These are phyloP conservation scores for Benthosema pterotum DNA, from an alignment of 2,797 vertebrate species.

Conservation along the genomic window DNA sequence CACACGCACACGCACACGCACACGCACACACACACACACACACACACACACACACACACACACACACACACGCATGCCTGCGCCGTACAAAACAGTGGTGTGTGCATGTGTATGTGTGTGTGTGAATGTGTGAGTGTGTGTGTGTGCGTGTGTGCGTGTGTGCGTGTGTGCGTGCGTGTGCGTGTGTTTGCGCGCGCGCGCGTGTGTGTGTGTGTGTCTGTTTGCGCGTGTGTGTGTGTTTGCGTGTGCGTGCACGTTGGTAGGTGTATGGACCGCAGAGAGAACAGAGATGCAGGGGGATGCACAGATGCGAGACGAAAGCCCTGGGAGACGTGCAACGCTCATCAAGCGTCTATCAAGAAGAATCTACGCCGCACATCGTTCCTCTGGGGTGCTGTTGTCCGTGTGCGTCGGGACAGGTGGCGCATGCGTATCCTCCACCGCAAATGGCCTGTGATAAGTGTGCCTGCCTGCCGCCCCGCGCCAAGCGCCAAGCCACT, in stretches of 20 bases:
- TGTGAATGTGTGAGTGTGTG: not conserved
- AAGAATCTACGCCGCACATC: too few relatives aligned
- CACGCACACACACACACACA: conserved; percentile 2
- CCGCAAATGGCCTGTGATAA: conserved; percentile 14
- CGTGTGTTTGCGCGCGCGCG: too few relatives aligned
- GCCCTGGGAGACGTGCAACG: too few relatives aligned
- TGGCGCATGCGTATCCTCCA: not conserved
- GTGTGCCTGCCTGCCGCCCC: conserved; percentile 1
- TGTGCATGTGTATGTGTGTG: not conserved
- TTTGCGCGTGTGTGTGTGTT: too few relatives aligned
- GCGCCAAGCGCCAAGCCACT: not conserved
- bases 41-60: conserved; percentile 2
- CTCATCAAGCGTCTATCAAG: too few relatives aligned
- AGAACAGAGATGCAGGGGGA: too few relatives aligned
- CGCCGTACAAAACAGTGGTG: too few relatives aligned
- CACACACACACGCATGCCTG: not conserved
- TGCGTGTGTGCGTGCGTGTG: not conserved
- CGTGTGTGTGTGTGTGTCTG: too few relatives aligned
- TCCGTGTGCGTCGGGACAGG: not conserved
- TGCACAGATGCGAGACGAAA: too few relatives aligned
- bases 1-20: not conserved
- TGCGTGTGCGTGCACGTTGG: too few relatives aligned
- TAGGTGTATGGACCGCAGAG: too few relatives aligned
- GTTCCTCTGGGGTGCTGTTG: not conserved
- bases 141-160: not conserved